Evolutionary conservation across 2,888 invertebrate genomes (phyloP), one percentile per base, ranked within the genome.

Genomic region (Ernsta delagoae): DNA sequence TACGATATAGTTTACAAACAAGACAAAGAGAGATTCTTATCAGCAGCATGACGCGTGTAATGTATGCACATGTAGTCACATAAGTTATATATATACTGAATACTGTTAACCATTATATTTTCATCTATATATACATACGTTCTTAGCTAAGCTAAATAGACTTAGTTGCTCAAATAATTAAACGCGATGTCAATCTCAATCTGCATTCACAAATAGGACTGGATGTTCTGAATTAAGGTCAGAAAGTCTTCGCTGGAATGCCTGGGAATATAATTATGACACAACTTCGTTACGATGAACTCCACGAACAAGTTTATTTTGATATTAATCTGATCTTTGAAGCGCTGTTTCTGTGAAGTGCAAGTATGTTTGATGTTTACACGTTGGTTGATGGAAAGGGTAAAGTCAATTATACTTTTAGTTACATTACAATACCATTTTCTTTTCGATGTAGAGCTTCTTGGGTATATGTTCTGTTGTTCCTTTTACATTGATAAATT

Each of bases 241-340:
- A 67, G 54, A 43, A 43, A 43, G 66, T 34, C 53, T 24, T 60
- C 24, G 9, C 53, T 34, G 53, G 54, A 67, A 16, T 56, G 60
- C 31, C 56, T 54, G 54, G 54, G 36, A 60, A 67, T 67, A 16
- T 54, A 66, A 54, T 66, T 60, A 67, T 61, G 54, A 56, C 54
- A 61, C 36, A 60, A 67, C 60, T 66, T 67, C 54, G 54, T 45
- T 67, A 43, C 59, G 39, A 39, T 39, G 56, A 67, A 61, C 43
- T 60, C 54, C 43, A 34, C 43, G 1, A 53, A 24, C 43, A 57
- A 60, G 8, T 56, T 36, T 67, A 56, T 67, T 67, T 56, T 41
- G 66, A 66, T 66, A 66, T 9, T 41, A 56, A 61, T 67, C 67
- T 6, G 54, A 67, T 60, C 56, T 67, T 61, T 31, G 60, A 61